These are phyloP conservation scores for Cryptotis parvus DNA, from an alignment of 2,113 vertebrate genomes.

Conservation along the genomic window DNA sequence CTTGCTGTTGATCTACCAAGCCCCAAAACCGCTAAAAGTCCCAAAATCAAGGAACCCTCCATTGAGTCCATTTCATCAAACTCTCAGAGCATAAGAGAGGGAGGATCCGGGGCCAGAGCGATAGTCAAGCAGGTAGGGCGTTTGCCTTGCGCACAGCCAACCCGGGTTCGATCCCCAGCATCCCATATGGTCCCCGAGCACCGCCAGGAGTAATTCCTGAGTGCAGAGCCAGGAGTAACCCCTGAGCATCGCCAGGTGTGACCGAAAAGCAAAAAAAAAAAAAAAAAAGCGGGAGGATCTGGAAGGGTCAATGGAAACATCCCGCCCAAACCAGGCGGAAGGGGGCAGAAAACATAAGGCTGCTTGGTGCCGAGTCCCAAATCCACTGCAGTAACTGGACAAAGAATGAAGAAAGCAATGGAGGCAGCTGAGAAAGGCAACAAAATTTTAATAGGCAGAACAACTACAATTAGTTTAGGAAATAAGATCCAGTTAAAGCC, in stretches of 20 bases:
- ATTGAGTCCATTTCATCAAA: too few species aligned
- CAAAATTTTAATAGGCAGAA: neutral
- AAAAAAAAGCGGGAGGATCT: neutral
- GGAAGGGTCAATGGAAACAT: neutral
- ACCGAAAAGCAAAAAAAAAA: too few species aligned
- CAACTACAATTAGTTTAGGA: neutral
- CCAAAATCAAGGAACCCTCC: neutral
- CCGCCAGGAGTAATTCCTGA: too few species aligned
- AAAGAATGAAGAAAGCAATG: neutral
- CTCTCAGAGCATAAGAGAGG: too few species aligned
- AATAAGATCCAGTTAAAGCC: neutral
- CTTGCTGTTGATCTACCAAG: neutral
- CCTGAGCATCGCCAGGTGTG: too few species aligned
- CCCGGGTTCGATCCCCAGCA: too few species aligned
- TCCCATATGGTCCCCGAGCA: too few species aligned
- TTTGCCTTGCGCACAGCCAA: too few species aligned
- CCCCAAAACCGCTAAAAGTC: neutral
- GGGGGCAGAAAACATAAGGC: neutral
- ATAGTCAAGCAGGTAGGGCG: too few species aligned
- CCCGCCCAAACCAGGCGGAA: neutral
- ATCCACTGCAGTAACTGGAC: neutral
- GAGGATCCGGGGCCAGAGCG: neutral
- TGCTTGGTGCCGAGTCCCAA: rapidly evolving
- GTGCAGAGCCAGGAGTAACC: too few species aligned
- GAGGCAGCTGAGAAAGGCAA: neutral